These are phyloP conservation scores for Nansenia antarctica DNA, from an alignment of 2,113 vertebrate species.

Conservation along the genomic window DNA sequence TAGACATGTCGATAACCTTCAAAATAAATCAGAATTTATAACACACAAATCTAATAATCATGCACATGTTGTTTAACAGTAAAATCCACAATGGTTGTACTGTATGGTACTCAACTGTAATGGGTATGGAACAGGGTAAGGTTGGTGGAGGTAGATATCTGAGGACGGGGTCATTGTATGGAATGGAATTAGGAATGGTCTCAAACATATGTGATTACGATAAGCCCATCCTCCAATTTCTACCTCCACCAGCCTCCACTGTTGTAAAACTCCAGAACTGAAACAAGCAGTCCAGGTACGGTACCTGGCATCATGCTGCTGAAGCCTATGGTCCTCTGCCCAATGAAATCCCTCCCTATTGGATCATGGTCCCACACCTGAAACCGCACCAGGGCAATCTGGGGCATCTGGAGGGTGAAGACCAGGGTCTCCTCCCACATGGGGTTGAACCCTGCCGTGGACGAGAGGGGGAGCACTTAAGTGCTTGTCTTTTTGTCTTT, in stretches of 20 bases:
- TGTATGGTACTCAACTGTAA: too few relatives aligned
- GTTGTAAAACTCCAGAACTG: too few relatives aligned
- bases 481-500: neutral
- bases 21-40: neutral
- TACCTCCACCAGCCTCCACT: too few relatives aligned
- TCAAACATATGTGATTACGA: too few relatives aligned
- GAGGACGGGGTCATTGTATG: neutral
- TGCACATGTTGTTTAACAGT: neutral
- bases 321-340: conserved; percentile 92
- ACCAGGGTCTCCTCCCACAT: conserved; percentile 97
- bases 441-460: conserved; percentile 89
- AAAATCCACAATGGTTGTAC: neutral
- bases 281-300: neutral
- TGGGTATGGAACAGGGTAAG: too few relatives aligned
- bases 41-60: neutral
- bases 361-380: conserved; percentile 95
- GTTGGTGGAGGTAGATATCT: too few relatives aligned
- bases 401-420: conserved; percentile 90
- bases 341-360: conserved; percentile 93
- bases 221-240: too few relatives aligned
- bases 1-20: conserved; percentile 95
- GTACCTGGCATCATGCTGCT: conserved; percentile 94
- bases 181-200: too few relatives aligned
- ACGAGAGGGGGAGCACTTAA: neutral
- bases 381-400: conserved; percentile 89